These are phyloP conservation scores for Galeopsomyia nigrocyanea DNA, from an alignment of 2,888 invertebrate genomes.

Conservation along the genomic window DNA sequence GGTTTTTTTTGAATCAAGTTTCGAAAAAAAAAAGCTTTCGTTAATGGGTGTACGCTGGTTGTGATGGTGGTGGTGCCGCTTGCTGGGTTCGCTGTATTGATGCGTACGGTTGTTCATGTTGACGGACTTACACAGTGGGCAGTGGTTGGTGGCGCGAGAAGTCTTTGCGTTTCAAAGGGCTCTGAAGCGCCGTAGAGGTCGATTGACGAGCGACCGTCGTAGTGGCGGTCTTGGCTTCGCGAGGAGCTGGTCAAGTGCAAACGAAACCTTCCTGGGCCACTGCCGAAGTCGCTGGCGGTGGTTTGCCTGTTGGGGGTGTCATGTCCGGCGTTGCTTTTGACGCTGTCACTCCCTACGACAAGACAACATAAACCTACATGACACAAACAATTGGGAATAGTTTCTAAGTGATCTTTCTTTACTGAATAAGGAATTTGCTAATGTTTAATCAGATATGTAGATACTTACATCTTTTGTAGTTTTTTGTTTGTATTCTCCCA, in stretches of 20 bases:
- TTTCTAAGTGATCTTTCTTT: slow-evolving; percentile 2
- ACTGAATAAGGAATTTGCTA: background rate
- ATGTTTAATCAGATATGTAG: slow-evolving; percentile 30
- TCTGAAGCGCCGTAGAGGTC: slow-evolving; percentile 58
- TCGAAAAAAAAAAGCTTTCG: too few species aligned
- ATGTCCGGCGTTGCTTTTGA: slow-evolving; percentile 43
- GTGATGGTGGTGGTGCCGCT: too few species aligned
- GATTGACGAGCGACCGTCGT: background rate
- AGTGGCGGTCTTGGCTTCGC: slow-evolving; percentile 53
- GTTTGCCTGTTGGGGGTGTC: background rate
- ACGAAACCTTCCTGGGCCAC: slow-evolving; percentile 65
- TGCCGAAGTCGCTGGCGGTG: slow-evolving; percentile 41
- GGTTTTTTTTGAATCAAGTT: too few species aligned
- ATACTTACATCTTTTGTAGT: slow-evolving; percentile 63
- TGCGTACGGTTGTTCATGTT: slow-evolving; percentile 44
- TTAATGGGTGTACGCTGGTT: too few species aligned
- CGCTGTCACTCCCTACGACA: slow-evolving; percentile 41
- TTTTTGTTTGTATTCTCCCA: slow-evolving; percentile 64
- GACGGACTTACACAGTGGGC: slow-evolving; percentile 64
- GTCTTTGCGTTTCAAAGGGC: slow-evolving; percentile 64
- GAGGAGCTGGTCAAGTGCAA: slow-evolving; percentile 64
- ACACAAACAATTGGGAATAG: background rate
- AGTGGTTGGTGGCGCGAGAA: slow-evolving; percentile 63
- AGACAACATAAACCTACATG: slow-evolving; percentile 5
- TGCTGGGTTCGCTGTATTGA: slow-evolving; percentile 21